These are phyloP conservation scores for Lymantria dispar DNA, from an alignment of 2,888 invertebrate species.

Conservation along the genomic window DNA sequence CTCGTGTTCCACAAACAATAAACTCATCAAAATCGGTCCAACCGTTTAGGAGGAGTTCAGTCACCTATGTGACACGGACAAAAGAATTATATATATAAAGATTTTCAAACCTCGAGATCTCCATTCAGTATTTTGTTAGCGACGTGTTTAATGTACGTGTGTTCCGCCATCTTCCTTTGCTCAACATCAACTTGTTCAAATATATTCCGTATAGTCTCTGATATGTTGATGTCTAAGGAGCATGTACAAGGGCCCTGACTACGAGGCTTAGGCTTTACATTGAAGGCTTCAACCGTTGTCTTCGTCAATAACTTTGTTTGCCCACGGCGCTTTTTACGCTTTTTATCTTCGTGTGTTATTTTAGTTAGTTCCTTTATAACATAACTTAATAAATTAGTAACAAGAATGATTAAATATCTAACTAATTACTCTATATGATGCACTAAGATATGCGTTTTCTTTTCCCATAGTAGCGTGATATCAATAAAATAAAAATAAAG, in stretches of 20 bases:
- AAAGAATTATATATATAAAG: no score
- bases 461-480: no score
- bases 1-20: no score
- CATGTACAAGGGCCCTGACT: constrained; percentile 67
- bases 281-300: constrained; percentile 64
- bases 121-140: constrained; percentile 62
- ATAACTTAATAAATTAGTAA: not conserved
- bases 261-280: constrained; percentile 56
- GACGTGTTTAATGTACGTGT: constrained; percentile 65
- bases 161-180: constrained; percentile 64
- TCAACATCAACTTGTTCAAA: constrained; percentile 72
- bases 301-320: constrained; percentile 56
- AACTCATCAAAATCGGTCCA: no score
- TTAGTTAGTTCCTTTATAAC: constrained; percentile 51
- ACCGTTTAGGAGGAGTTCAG: no score
- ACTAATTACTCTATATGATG: no score
- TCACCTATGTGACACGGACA: no score
- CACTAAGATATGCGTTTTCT: no score
- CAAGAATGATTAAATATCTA: not conserved
- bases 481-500: no score
- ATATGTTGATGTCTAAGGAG: constrained; percentile 61
- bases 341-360: constrained; percentile 42
- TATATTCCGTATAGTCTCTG: constrained; percentile 70
- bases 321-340: constrained; percentile 36
- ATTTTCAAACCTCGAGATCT: constrained; percentile 55